These are phyloP conservation scores for Argyra leucocephala DNA, from an alignment of 2,888 invertebrate species.

Conservation along the genomic window DNA sequence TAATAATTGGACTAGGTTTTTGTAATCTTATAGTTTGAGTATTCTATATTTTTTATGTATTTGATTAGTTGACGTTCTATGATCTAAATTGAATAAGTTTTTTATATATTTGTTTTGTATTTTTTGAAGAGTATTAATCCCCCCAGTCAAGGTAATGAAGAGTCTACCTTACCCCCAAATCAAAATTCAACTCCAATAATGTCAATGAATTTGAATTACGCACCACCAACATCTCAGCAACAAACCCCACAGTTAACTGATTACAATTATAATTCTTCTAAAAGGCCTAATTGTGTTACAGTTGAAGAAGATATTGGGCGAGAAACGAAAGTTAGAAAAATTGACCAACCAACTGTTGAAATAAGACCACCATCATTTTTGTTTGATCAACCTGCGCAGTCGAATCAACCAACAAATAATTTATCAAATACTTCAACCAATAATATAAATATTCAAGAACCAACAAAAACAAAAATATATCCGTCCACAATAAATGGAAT, in stretches of 20 bases:
- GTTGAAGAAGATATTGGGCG: slow-evolving; percentile 31
- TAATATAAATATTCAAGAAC: slow-evolving; percentile 17
- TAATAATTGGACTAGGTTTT: too few relatives aligned
- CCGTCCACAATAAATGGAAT: slow-evolving; percentile 48
- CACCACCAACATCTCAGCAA: slow-evolving; percentile 29
- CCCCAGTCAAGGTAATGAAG: too few relatives aligned
- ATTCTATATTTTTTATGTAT: too few relatives aligned
- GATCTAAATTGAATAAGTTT: too few relatives aligned
- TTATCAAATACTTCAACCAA: slow-evolving; percentile 8
- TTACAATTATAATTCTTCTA: not conserved
- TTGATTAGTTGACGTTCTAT: too few relatives aligned
- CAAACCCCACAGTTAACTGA: slow-evolving; percentile 15
- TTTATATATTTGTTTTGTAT: too few relatives aligned
- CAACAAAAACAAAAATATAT: slow-evolving; percentile 14
- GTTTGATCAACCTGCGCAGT: slow-evolving; percentile 1
- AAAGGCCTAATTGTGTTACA: slow-evolving; percentile 18
- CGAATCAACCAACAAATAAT: not conserved
- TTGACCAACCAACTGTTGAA: slow-evolving; percentile 25
- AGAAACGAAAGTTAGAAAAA: slow-evolving; percentile 36
- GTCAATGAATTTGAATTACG: slow-evolving; percentile 16
- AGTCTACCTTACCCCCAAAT: slow-evolving; percentile 16
- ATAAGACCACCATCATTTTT: slow-evolving; percentile 18
- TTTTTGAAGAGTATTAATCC: too few relatives aligned
- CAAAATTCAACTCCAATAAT: slow-evolving; percentile 18
- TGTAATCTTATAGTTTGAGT: too few relatives aligned